A percentile compares a stretch with the other conserved stretches of the same genome.
Conservation (phyloP, 2,888 invertebrate species). For the Agrilus mali region DNA sequence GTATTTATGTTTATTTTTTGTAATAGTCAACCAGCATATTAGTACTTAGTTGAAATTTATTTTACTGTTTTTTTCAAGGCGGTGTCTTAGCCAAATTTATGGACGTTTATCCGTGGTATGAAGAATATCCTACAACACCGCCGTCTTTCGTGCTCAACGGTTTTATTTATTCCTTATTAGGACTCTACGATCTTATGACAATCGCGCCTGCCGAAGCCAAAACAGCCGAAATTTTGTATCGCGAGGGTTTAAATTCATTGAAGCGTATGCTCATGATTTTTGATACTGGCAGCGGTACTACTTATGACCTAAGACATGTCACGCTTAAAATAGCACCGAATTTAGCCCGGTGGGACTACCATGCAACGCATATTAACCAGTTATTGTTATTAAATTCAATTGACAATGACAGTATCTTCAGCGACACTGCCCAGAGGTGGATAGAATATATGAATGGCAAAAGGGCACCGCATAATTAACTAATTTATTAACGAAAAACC, state of each 20-base stretch:
- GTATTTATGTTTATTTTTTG: too few relatives aligned
- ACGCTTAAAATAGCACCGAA: constrained; percentile 84
- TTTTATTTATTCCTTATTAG: constrained; percentile 93
- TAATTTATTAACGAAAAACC: too few relatives aligned
- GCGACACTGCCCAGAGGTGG: constrained; percentile 82
- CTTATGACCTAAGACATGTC: constrained; percentile 92
- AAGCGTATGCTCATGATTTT: constrained; percentile 79
- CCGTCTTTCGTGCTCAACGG: constrained; percentile 94
- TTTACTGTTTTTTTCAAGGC: constrained; percentile 30
- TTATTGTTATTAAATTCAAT: constrained; percentile 77
- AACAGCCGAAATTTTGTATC: constrained; percentile 64
- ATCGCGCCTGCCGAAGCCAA: constrained; percentile 59
- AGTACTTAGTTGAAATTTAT: too few relatives aligned
- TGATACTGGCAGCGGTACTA: constrained; percentile 91
- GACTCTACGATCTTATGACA: constrained; percentile 86
- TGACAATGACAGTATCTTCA: constrained; percentile 68
- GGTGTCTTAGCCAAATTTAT: constrained; percentile 80
- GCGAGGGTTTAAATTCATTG: constrained; percentile 75
- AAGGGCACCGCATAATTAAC: constrained; percentile 82
- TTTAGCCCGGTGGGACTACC: constrained; percentile 97
- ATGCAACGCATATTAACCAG: constrained; percentile 96
- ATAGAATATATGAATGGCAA: constrained; percentile 93
- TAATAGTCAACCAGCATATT: too few relatives aligned
- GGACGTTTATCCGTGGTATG: constrained; percentile 86
- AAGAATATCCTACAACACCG: constrained; percentile 95